Evolutionary conservation across 2,113 vertebrate species (phyloP).

Genomic region (Eidolon helvum): DNA sequence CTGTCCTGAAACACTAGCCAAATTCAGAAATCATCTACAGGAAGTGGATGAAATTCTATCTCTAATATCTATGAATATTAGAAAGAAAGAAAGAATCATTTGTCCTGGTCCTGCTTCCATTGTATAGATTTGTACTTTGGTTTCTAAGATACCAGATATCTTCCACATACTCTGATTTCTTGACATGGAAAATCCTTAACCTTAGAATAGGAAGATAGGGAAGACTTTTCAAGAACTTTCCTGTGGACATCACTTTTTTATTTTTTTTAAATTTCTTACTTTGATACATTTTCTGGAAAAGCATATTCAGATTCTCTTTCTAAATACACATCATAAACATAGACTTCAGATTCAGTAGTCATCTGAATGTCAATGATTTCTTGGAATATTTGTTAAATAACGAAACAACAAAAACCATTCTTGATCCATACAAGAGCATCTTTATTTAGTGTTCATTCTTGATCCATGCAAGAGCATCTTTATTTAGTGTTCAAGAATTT

Average conservation of each 20-base stretch:
- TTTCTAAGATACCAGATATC: not conserved
- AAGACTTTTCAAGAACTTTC: not conserved
- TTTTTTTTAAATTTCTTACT: not conserved
- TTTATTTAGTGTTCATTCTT: not conserved
- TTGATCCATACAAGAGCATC: not conserved
- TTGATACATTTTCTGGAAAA: not conserved
- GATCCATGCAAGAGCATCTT: not conserved
- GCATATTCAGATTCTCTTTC: not conserved
- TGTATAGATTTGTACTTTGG: not conserved
- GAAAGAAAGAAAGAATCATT: not conserved
- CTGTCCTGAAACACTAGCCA: not conserved
- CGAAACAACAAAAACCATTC: not conserved
- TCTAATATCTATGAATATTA: not conserved
- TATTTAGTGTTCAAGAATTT: not conserved
- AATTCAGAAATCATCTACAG: not conserved
- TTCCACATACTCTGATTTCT: not conserved
- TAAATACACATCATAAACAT: not conserved
- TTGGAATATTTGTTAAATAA: not conserved
- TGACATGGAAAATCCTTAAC: not conserved
- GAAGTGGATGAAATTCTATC: not conserved
- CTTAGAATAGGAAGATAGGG: not conserved
- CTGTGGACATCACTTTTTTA: not conserved
- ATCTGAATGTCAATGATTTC: not conserved
- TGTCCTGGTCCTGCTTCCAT: not conserved
- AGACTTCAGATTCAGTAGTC: not conserved